These are phyloP conservation scores for Leptinotarsa rubiginosa DNA, from an alignment of 2,888 invertebrate species.

Conservation along the genomic window DNA sequence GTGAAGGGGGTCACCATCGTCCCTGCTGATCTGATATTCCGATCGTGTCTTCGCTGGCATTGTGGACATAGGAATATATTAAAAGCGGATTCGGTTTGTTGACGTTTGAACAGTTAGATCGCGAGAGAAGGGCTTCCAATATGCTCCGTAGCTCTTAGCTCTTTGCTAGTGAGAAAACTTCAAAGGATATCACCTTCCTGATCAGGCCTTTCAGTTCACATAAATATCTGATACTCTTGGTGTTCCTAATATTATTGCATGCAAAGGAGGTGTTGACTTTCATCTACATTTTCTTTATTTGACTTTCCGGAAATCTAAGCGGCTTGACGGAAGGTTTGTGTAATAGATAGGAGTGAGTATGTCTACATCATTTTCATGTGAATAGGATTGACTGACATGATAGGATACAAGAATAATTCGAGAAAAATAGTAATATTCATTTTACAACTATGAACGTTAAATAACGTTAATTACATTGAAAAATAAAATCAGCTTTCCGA, in stretches of 20 bases:
- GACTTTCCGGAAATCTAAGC: constrained; percentile 19
- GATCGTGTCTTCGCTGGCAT: constrained; percentile 65
- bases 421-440: no score
- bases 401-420: background rate
- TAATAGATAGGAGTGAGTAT: background rate
- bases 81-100: constrained; percentile 66
- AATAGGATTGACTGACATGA: background rate
- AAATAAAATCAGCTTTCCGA: no score
- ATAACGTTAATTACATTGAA: no score
- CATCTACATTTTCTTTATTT: constrained; percentile 25
- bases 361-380: constrained; percentile 12
- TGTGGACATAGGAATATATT: constrained; percentile 67
- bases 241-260: constrained; percentile 44
- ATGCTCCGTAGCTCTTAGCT: constrained; percentile 40
- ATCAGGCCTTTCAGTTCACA: constrained; percentile 48
- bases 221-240: constrained; percentile 46
- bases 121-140: constrained; percentile 47
- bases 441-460: no score
- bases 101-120: constrained; percentile 64
- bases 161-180: constrained; percentile 56
- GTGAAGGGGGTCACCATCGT: constrained; percentile 45
- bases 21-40: constrained; percentile 63
- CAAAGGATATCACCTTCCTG: constrained; percentile 58
- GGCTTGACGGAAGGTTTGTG: constrained; percentile 4
- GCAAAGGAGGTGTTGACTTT: constrained; percentile 38